A percentile compares a stretch with the other conserved stretches of the same genome.
Conservation (phyloP, 2,888 invertebrate genomes). For the Tetramorium bicarinatum region DNA sequence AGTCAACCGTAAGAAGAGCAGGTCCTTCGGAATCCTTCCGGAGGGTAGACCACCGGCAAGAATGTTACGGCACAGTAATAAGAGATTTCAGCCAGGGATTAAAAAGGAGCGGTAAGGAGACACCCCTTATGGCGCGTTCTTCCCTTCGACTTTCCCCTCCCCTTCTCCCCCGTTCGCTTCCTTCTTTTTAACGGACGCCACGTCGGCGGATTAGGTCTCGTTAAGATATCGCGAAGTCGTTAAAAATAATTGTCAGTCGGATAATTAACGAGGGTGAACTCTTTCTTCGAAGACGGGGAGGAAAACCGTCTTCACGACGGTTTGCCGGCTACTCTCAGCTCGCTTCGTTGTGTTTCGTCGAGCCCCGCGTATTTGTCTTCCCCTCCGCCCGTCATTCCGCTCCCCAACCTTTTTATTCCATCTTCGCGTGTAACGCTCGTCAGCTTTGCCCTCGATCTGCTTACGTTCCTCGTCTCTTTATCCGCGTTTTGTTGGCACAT, state of each 20-base stretch:
- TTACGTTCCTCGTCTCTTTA: constrained; percentile 82
- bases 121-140: constrained; percentile 71
- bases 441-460: constrained; percentile 81
- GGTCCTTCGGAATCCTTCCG: constrained; percentile 50
- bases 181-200: constrained; percentile 69
- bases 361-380: constrained; percentile 63
- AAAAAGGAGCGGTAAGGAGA: constrained; percentile 67
- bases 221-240: constrained; percentile 84
- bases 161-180: constrained; percentile 64
- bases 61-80: constrained; percentile 49
- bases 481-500: constrained; percentile 85
- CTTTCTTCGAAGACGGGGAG: constrained; percentile 28
- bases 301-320: constrained; percentile 34
- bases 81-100: constrained; percentile 72
- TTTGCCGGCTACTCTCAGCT: constrained; percentile 72
- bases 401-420: constrained; percentile 55
- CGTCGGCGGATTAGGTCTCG: constrained; percentile 82
- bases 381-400: constrained; percentile 49
- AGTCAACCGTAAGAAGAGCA: constrained; percentile 49
- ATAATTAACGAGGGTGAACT: constrained; percentile 82
- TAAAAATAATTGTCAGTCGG: constrained; percentile 86
- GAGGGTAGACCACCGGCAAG: constrained; percentile 40
- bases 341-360: constrained; percentile 59
- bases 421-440: constrained; percentile 56
- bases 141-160: constrained; percentile 52